Evolutionary conservation across 2,797 vertebrate genomes (phyloP).

Genomic region (Microctenopoma lineatum): DNA sequence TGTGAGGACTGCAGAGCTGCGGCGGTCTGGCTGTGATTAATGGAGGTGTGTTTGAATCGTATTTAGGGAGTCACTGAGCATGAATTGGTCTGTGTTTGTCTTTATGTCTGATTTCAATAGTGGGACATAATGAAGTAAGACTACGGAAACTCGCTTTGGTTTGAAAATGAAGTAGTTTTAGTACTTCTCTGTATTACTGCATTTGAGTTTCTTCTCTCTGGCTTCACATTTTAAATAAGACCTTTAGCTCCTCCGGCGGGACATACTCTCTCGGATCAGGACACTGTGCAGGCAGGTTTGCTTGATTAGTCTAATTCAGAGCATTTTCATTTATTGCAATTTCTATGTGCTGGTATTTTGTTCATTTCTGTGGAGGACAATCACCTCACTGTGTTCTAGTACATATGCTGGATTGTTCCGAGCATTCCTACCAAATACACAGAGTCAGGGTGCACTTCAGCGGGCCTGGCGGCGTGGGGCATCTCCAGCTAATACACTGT

Average conservation of each 20-base stretch:
- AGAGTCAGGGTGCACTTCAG: neutral
- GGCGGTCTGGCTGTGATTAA: slow-evolving; percentile 66
- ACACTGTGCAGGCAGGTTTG: too few species aligned
- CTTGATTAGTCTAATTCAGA: too few species aligned
- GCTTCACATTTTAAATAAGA: slow-evolving; percentile 2
- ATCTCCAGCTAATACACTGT: slow-evolving; percentile 44
- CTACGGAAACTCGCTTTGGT: slow-evolving; percentile 3
- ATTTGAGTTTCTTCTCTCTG: neutral
- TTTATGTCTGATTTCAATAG: slow-evolving; percentile 16
- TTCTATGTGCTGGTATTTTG: too few species aligned
- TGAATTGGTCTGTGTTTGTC: slow-evolving; percentile 26
- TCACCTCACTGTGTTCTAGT: neutral
- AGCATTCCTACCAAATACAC: neutral
- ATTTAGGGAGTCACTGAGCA: slow-evolving; percentile 40
- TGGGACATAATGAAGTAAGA: slow-evolving; percentile 24
- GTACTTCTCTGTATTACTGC: neutral
- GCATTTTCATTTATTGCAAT: too few species aligned
- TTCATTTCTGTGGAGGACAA: too few species aligned
- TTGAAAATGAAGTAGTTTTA: slow-evolving; percentile 18
- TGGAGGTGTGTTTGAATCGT: slow-evolving; percentile 36
- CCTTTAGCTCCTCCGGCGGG: neutral
- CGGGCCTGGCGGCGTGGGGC: slow-evolving; percentile 1
- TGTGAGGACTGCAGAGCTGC: slow-evolving; percentile 44
- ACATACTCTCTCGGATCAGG: neutral
- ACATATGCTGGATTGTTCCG: neutral